phyloP scores from a whole-genome alignment of 1,140 invertebrate species.

The Dufourea novaeangliae region DNA sequence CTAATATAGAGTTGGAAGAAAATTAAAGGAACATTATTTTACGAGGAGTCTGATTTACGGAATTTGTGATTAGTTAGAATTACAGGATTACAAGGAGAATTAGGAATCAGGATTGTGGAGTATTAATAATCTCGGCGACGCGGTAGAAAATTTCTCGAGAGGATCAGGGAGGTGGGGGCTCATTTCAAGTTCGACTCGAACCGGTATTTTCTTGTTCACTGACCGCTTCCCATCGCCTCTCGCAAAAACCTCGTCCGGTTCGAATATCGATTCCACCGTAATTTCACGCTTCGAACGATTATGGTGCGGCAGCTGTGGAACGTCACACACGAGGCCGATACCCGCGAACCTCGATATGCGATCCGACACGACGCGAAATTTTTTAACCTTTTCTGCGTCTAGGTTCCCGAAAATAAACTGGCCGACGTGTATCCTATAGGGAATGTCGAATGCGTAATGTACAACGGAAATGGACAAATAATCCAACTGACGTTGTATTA shows the following conservation, averaged over 20 bases:
- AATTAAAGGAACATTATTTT: too few species aligned
- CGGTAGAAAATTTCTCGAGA: background rate
- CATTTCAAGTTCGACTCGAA: constrained; percentile 19
- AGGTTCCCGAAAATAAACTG: background rate
- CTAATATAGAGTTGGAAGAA: too few species aligned
- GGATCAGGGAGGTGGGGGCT: too few species aligned
- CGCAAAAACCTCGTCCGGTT: constrained; percentile 54
- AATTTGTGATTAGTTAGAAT: too few species aligned
- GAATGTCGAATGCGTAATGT: too few species aligned
- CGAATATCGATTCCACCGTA: constrained; percentile 63
- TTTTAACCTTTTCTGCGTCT: constrained; percentile 23
- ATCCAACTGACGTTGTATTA: too few species aligned
- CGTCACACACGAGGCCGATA: constrained; percentile 49
- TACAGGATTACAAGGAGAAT: too few species aligned
- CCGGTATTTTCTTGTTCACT: constrained; percentile 55
- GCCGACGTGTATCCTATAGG: too few species aligned
- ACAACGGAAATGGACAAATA: too few species aligned
- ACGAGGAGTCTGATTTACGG: too few species aligned
- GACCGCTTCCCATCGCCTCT: constrained; percentile 34
- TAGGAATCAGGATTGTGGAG: too few species aligned
- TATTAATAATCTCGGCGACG: background rate
- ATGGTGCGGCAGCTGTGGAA: constrained; percentile 63
- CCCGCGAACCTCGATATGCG: constrained; percentile 46
- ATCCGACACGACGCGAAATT: constrained; percentile 36
- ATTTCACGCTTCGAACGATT: constrained; percentile 67